phyloP scores from a whole-genome alignment of 2,888 invertebrate species.

The Temnothorax ravouxi region DNA sequence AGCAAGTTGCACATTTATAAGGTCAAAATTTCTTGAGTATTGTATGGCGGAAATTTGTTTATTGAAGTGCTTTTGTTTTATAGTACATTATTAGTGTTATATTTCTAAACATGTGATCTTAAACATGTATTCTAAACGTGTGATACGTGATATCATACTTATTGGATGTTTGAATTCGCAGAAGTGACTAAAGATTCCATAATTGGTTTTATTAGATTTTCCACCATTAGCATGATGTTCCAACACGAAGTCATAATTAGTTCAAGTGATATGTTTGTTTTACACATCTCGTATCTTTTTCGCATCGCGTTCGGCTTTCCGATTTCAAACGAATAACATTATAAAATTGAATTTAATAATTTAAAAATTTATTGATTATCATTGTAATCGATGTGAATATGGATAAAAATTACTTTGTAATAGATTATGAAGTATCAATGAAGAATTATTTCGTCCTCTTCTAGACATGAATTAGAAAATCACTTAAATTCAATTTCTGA shows the following conservation, averaged over 20 bases:
- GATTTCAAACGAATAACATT: not conserved
- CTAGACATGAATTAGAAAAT: not conserved
- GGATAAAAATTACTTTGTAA: not conserved
- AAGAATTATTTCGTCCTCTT: not conserved
- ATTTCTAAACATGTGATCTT: not conserved
- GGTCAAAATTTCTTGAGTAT: not conserved
- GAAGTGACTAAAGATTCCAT: not conserved
- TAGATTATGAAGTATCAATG: not conserved
- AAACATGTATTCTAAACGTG: not conserved
- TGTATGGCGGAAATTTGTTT: not conserved
- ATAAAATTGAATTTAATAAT: conserved; percentile 2
- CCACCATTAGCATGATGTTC: not conserved
- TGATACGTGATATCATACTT: not conserved
- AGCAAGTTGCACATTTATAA: not conserved
- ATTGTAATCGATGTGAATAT: not conserved
- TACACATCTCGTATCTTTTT: not conserved
- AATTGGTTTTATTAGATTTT: not conserved
- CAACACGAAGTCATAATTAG: conserved; percentile 16
- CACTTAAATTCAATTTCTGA: not conserved
- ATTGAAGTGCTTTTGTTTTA: not conserved
- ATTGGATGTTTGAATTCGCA: not conserved
- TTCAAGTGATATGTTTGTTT: not conserved
- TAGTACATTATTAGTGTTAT: not conserved
- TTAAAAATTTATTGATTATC: not conserved
- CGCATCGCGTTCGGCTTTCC: not conserved